Base-by-base conservation (phyloP, 2,888 invertebrate genomes). In the Listrodromus nycthemerus region DNA sequence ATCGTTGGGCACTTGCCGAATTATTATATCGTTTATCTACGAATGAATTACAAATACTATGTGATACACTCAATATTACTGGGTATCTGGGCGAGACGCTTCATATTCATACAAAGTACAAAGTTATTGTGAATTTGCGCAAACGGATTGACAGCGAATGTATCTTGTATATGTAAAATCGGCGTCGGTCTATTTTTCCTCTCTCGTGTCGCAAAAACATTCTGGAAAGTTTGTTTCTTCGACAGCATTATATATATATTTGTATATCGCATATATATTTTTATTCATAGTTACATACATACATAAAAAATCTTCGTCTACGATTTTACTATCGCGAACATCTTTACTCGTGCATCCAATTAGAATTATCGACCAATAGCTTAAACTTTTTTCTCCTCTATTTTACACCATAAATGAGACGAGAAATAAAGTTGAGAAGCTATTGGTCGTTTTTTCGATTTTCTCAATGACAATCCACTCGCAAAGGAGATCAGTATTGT, bases 21-120 rank as follows among this genome's bases (percentile, higher is more conserved):
- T 75, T 21, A 48, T 71, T 65, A 48, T 63, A 55, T 71, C 37
- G 24, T 45, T 79, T 55, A 83, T 69, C 41, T 75, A 80, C 33
- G 61, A 85, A 80, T 77, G 52, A 78, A 77, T 77, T 80, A 69
- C 65, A 52, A 80, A 84, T 16, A 61, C 30, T 48, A 83, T 86
- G 85, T 83, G 83, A 86, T 86, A 85, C 83, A 86, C 80, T 83
- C 73, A 82, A 83, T 86, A 76, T 85, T 84, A 84, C 79, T 84
- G 80, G 78, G 77, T 80, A 77, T 79, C 81, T 80, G 41, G 71
- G 58, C 67, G 58, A 78, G 74, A 78, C 80, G 73, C 80, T 80
- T 80, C 76, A 84, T 80, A 80, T 78, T 80, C 77, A 65, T 84
- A 80, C 80, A 80, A 78, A 84, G 83, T 85, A 85, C 85, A 85